A percentile compares a stretch with the other conserved stretches of the same genome.
Evolutionary conservation across 92 coral and sea anemone species (phyloP).

Genomic region (Umimayanthus kanabou): DNA sequence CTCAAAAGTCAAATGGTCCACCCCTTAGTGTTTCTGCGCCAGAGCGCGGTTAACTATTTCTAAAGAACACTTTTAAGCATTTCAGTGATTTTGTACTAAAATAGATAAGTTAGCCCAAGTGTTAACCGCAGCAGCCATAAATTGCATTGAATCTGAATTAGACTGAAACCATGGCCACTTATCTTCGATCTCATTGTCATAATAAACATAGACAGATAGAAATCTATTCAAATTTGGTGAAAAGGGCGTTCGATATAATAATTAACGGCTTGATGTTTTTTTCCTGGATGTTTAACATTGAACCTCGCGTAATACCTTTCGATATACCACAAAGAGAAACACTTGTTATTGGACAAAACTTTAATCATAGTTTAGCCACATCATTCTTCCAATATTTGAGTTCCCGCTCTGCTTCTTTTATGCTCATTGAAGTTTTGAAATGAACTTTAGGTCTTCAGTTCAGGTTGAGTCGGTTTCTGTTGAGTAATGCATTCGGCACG

Average conservation of each 20-base stretch:
- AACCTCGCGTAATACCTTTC: not conserved
- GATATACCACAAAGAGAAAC: not conserved
- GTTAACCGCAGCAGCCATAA: not conserved
- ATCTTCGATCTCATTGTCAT: not conserved
- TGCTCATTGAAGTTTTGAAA: not conserved
- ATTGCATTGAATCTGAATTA: not conserved
- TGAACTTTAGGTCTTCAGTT: not conserved
- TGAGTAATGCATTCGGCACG: not conserved
- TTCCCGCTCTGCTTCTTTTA: not conserved
- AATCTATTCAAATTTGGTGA: not conserved
- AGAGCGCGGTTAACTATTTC: not conserved
- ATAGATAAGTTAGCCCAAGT: not conserved
- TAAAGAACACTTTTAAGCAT: not conserved
- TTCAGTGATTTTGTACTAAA: not conserved
- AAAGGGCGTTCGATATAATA: not conserved
- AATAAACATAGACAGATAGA: not conserved
- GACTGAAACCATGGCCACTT: not conserved
- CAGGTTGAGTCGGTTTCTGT: not conserved
- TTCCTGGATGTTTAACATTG: not conserved
- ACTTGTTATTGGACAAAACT: not conserved
- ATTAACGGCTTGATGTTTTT: not conserved
- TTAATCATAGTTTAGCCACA: not conserved
- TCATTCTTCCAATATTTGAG: not conserved
- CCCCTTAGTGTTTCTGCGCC: not conserved
- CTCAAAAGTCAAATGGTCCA: too few relatives aligned